A percentile compares a stretch with the other conserved stretches of the same genome.
These are phyloP conservation scores for Virgularia gustaviana DNA, from an alignment of 92 coral and sea anemone genomes.

Conservation along the genomic window DNA sequence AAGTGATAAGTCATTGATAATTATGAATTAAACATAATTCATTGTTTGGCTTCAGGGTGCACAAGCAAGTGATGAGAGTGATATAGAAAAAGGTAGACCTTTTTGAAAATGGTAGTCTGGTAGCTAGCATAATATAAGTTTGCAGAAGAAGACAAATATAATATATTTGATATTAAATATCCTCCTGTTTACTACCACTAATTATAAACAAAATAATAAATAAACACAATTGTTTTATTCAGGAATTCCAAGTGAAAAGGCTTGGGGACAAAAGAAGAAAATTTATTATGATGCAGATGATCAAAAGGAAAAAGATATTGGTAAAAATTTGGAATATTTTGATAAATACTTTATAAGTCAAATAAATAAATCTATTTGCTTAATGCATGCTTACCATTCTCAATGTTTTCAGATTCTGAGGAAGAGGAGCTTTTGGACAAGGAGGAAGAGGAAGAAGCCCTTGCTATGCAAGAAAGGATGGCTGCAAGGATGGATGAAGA, in stretches of 20 bases:
- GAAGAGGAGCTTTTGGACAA: constrained; percentile 83
- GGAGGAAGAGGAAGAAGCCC: constrained; percentile 85
- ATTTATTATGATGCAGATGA: constrained; percentile 77
- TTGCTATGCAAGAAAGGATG: constrained; percentile 73
- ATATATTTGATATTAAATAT: background rate
- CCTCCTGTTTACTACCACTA: too few relatives aligned
- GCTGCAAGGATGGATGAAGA: constrained; percentile 81
- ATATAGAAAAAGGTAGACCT: constrained; percentile 35
- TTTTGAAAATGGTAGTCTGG: too few relatives aligned
- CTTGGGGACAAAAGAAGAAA: constrained; percentile 86
- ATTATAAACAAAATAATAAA: too few relatives aligned
- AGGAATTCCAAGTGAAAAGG: constrained; percentile 82
- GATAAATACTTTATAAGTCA: background rate
- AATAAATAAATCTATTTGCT: background rate
- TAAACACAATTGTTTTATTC: too few relatives aligned
- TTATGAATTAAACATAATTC: background rate
- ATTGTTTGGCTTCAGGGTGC: constrained; percentile 5
- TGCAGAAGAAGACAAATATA: background rate
- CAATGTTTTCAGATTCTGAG: constrained; percentile 66
- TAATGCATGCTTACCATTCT: background rate
- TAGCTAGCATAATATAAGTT: too few relatives aligned
- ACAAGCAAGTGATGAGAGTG: constrained; percentile 40
- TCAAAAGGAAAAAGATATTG: constrained; percentile 66
- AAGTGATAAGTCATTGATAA: too few relatives aligned
- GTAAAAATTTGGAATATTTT: constrained; percentile 35